phyloP scores from a whole-genome alignment of 1,140 invertebrate genomes.

The Ceratoteleas bidentatus region DNA sequence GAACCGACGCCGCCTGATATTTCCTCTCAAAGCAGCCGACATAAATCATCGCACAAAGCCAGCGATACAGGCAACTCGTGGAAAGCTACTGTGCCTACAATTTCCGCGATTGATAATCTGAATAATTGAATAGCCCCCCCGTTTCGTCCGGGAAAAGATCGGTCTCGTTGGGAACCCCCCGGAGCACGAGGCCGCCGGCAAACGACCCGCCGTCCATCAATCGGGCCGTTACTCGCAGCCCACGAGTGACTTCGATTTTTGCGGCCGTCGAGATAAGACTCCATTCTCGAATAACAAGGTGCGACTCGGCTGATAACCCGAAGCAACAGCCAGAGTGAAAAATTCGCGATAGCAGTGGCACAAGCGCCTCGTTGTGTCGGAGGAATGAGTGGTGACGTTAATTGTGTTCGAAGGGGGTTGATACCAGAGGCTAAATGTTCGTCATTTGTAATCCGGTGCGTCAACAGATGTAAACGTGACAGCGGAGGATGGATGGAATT shows the following conservation, averaged over 20 bases:
- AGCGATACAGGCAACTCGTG: background rate
- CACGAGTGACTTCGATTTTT: conserved; percentile 28
- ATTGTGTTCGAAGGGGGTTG: conserved; percentile 77
- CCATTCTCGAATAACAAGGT: conserved; percentile 68
- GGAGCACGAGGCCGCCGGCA: background rate
- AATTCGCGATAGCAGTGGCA: conserved; percentile 54
- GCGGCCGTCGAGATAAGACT: conserved; percentile 52
- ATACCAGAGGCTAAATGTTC: conserved; percentile 68
- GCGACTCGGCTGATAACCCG: conserved; percentile 71
- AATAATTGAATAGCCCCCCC: background rate
- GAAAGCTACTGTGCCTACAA: background rate
- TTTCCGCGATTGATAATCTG: background rate
- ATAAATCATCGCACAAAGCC: too few species aligned
- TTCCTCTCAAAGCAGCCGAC: too few species aligned
- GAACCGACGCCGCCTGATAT: too few species aligned
- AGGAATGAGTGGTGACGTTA: conserved; percentile 76
- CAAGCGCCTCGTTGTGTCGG: conserved; percentile 65
- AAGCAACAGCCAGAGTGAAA: conserved; percentile 69
- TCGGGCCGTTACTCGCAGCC: conserved; percentile 25
- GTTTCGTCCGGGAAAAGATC: conserved; percentile 16
- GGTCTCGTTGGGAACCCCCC: background rate
- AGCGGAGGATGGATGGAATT: background rate
- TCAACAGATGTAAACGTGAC: conserved; percentile 24
- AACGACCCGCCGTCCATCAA: conserved; percentile 17
- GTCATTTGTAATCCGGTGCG: conserved; percentile 50